These are phyloP conservation scores for Eospalax fontanierii DNA, from an alignment of 2,797 vertebrate species.

Conservation along the genomic window DNA sequence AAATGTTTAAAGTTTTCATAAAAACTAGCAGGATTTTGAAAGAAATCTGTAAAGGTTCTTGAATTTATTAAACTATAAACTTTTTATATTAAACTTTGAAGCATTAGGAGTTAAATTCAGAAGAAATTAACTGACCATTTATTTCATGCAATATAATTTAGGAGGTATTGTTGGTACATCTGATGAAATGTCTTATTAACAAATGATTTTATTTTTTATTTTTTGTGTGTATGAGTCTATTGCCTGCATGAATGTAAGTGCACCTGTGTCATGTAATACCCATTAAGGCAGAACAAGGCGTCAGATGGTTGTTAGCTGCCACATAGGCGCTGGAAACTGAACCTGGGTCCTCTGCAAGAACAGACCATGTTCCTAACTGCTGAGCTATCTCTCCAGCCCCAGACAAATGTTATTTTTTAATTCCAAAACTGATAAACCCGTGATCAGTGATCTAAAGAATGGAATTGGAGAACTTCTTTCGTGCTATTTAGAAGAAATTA, in stretches of 20 bases:
- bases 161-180: constrained; percentile 53
- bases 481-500: constrained; percentile 71
- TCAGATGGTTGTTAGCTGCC: too few relatives aligned
- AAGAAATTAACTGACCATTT: constrained; percentile 55
- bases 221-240: too few relatives aligned
- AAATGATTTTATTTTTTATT: too few relatives aligned
- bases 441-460: constrained; percentile 67
- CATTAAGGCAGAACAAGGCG: too few relatives aligned
- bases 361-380: too few relatives aligned
- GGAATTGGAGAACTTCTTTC: constrained; percentile 67
- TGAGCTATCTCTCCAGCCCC: too few relatives aligned
- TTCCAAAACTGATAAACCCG: constrained; percentile 44
- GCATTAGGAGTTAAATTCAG: constrained; percentile 28
- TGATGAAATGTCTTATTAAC: constrained; percentile 58
- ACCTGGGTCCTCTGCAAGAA: too few relatives aligned
- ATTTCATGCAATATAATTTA: constrained; percentile 63
- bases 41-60: constrained; percentile 55
- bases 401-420: too few relatives aligned
- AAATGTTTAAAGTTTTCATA: constrained; percentile 60
- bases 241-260: too few relatives aligned
- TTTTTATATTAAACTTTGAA: constrained; percentile 19
- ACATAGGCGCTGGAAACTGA: too few relatives aligned
- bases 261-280: too few relatives aligned
- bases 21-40: constrained; percentile 57
- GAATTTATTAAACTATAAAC: too few relatives aligned